Evolutionary conservation across 1,140 invertebrate genomes (phyloP), one percentile per base, ranked within the genome.

Genomic region (Ceratina australensis): DNA sequence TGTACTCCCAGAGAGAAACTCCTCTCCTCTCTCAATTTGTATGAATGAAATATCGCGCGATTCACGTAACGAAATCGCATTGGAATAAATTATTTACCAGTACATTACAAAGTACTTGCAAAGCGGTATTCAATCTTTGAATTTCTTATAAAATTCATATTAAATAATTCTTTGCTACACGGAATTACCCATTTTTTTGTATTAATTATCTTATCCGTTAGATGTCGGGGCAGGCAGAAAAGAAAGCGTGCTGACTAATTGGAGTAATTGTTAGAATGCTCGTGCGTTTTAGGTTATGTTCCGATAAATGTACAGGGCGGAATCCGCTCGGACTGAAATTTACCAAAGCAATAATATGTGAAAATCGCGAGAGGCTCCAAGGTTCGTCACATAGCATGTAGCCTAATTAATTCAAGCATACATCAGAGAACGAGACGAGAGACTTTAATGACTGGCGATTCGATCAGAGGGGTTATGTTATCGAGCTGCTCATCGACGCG

Each of bases 381-480:
- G 7, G n/a, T 2, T n/a, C 1, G 24, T 63, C 20, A 7, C 28
- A 18, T 63, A 71, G 47, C 61, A 71, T 47, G 28, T 69, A 52
- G 47, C 24, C 3, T 1, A 76, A n/a, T 3, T 26, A 26, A 54
- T 26, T 15, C 42, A 8, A 42, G 13, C 8, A 8, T 18, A 61
- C 24, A 26, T 71, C 61, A 54, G 7, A 42, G 2, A 61, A 13
- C 2, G 4, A 2, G 26, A 69, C 4, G 69, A 54, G 22, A 47
- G 49, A 2, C 12, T 13, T 72, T 47, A 52, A 72, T 72, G 60
- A 72, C 7, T 28, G 24, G 49, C 0, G 15, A 49, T 5, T 57
- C n/a, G 2, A n/a, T 57, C 42, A 22, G 16, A n/a, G 67, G 85
- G 84, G 87, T 89, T 89, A 89, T 86, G 84, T 80, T 47, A 71